Evolutionary conservation across 1,140 invertebrate genomes (phyloP).

Genomic region (Pseudomyrmex cubaensis): DNA sequence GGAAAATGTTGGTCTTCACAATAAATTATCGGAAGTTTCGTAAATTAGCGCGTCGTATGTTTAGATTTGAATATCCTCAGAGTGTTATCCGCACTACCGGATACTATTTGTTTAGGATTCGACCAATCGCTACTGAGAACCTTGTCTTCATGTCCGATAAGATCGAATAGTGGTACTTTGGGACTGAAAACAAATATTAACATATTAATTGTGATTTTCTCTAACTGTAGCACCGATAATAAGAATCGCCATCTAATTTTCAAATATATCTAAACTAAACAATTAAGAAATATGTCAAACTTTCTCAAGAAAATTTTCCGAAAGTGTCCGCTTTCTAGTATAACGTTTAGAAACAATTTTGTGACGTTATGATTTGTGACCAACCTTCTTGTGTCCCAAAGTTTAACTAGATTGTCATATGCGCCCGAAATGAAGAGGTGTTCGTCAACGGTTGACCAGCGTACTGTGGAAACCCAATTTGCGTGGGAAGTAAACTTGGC

Average conservation of each 20-base stretch:
- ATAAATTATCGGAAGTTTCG: neutral
- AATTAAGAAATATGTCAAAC: too few relatives aligned
- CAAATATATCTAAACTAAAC: too few relatives aligned
- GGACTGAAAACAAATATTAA: slow-evolving; percentile 86
- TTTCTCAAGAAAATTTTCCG: neutral
- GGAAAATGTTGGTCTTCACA: neutral
- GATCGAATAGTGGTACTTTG: slow-evolving; percentile 96
- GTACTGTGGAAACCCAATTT: slow-evolving; percentile 95
- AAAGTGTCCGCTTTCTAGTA: neutral
- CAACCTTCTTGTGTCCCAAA: slow-evolving; percentile 97
- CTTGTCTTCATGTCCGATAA: slow-evolving; percentile 97
- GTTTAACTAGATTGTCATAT: slow-evolving; percentile 95
- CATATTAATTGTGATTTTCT: neutral
- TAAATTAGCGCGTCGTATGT: slow-evolving; percentile 65
- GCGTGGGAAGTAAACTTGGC: slow-evolving; percentile 95
- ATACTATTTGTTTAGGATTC: slow-evolving; percentile 93
- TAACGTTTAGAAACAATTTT: neutral
- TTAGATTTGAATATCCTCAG: slow-evolving; percentile 94
- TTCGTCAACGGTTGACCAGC: slow-evolving; percentile 95
- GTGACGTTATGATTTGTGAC: slow-evolving; percentile 20
- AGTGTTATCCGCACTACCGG: slow-evolving; percentile 97
- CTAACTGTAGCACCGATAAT: too few relatives aligned
- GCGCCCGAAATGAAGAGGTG: slow-evolving; percentile 96
- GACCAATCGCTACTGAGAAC: slow-evolving; percentile 98
- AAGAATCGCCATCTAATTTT: too few relatives aligned